Evolutionary conservation across 1,140 invertebrate genomes (phyloP), one percentile per base, ranked within the genome.

Genomic region (Achroia grisella): DNA sequence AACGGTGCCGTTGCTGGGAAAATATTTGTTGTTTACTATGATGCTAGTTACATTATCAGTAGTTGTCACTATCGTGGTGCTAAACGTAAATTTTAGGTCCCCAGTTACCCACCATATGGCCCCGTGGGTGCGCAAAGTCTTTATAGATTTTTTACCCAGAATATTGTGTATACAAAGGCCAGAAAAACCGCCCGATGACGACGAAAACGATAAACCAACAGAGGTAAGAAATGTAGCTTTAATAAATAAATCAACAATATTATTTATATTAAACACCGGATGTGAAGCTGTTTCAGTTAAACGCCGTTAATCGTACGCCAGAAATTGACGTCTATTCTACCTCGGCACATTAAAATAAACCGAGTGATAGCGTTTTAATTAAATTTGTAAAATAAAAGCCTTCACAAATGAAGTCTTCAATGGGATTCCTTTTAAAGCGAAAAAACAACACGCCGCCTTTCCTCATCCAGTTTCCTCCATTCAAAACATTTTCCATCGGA

Each of bases 21-120:
- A 98, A 89, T 99, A 99, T 89, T 90, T 99, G 29, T 90, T 99
- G 13, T 99, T 99, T 87, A 99, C 98, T 32, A 99, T 99, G 97
- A 96, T 99, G 72, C 90, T 99, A 63, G 98, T 99, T 55, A 99
- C 98, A 28, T 88, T 98, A 36, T 99, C 97, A 39, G 98, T 99
- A 63, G 93, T 99, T 48, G 95, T 98, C 48, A 99, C 98, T 58
- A 99, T 99, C 67, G 95, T 96, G 54, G 97, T 99, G 62, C 90
- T 99, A 54, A 99, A 99, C 87, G 94, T 99, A 44, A 99, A 99
- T 87, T 99, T 99, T 89, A 93, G 98, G 68, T 95, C 97, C 28
- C 98, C 98, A 15, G 96, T 98, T 9, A 99, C 98, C 11, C 98
- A 99, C 87, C 93, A 92, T 62, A 95, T 98, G 93, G 89, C 94